Evolutionary conservation across 2,113 vertebrate genomes (phyloP), one percentile per base, ranked within the genome.

Genomic region (Ammospiza caudacuta): DNA sequence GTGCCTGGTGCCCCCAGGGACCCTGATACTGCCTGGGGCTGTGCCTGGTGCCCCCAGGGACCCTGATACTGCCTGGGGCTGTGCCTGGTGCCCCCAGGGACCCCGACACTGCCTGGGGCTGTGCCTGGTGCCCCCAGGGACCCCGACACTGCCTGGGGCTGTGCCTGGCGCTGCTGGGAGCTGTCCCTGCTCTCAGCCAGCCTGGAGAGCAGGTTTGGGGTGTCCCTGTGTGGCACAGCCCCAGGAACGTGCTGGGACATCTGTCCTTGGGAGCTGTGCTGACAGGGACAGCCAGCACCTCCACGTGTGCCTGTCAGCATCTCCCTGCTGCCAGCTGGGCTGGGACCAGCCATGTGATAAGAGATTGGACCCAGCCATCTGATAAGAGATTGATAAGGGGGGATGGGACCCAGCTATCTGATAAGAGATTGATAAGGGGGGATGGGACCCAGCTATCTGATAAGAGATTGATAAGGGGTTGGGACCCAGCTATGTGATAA

Each of bases 21-120:
- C 19, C 16, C 1, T 2, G 9, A 1, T 0, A 0, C 2, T 46
- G n/a, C 19, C 47, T 3, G 8, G 29, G 37, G 9, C 37, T 39
- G 37, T 39, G 37, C 37, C 37, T 39, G 37, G 22, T 25, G 58
- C 58, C 51, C 1, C 1, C 0, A 13, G 51, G 1, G 8, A 35
- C 19, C 16, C 1, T 2, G 9, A 1, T 0, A 0, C 2, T 41
- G 41, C 41, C 41, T 15, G 10, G 37, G 37, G 37, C 37, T 37
- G 37, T 37, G 37, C 37, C 37, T 37, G 37, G 22, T 25, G 58
- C 58, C 51, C 74, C 1, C 0, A n/a, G 51, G 1, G 7, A 35
- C 19, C 16, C 1, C 2, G 9, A 1, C 0, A 0, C 2, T 41
- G 41, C 41, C 41, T 15, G 37, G 37, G 37, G 37, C 37, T 37